Percentiles rank a stretch among this genome's conserved stretches.
Evolutionary conservation across 23 tunicate species (phyloP).

Genomic region (Diplosoma virens): DNA sequence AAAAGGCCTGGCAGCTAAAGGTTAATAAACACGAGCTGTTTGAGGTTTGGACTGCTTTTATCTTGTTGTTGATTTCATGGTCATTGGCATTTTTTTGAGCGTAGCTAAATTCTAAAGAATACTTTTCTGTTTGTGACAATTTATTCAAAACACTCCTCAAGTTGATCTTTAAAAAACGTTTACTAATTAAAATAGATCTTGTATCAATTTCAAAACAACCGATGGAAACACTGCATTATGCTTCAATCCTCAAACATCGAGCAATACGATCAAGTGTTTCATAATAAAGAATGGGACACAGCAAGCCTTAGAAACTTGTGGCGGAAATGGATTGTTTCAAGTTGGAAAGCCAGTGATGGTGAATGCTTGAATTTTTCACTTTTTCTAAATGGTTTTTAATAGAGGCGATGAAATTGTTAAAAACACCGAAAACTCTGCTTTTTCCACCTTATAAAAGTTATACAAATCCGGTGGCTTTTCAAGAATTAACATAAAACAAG

Average conservation of each 20-base stretch:
- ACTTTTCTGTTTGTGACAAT: not conserved
- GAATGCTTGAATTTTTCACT: too few species aligned
- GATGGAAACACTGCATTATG: conserved; percentile 24
- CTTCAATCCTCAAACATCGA: conserved; percentile 9
- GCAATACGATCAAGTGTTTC: not conserved
- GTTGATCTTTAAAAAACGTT: not conserved
- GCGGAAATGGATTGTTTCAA: conserved; percentile 4
- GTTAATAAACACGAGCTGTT: too few species aligned
- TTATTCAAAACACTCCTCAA: not conserved
- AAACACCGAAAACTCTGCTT: too few species aligned
- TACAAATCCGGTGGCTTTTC: too few species aligned
- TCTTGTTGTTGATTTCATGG: too few species aligned
- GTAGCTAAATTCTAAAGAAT: not conserved
- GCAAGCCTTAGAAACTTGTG: not conserved
- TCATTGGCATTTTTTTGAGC: too few species aligned
- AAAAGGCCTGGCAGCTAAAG: too few species aligned
- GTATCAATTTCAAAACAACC: not conserved
- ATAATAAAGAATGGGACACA: not conserved
- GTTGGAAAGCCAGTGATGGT: conserved; percentile 17
- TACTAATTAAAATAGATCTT: not conserved
- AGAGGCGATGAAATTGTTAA: too few species aligned
- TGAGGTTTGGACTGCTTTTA: too few species aligned
- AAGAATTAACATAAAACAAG: too few species aligned
- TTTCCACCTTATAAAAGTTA: too few species aligned
- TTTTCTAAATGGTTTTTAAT: too few species aligned